These are phyloP conservation scores for Pediacus dermestoides DNA, from an alignment of 2,888 invertebrate genomes.

Conservation along the genomic window DNA sequence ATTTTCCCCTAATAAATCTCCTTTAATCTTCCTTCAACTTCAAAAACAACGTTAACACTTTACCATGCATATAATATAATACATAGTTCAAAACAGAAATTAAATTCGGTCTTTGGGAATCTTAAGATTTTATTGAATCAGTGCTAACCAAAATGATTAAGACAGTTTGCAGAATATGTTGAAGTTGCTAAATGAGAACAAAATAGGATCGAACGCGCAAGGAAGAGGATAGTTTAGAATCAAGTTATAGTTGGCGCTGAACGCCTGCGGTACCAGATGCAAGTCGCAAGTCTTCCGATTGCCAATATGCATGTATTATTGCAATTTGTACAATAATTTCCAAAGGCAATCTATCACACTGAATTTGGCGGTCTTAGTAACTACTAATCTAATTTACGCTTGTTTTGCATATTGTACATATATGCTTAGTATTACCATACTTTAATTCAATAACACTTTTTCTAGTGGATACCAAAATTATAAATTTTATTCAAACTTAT, in stretches of 20 bases:
- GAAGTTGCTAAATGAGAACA: slow-evolving; percentile 30
- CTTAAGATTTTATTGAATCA: slow-evolving; percentile 25
- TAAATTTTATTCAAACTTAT: too few relatives aligned
- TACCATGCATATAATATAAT: too few relatives aligned
- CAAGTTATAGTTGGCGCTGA: slow-evolving; percentile 30
- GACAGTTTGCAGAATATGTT: slow-evolving; percentile 28
- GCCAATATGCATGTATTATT: slow-evolving; percentile 46
- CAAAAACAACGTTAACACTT: too few relatives aligned
- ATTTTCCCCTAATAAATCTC: too few relatives aligned
- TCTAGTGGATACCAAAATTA: too few relatives aligned
- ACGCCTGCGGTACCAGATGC: slow-evolving; percentile 35
- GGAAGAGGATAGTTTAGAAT: slow-evolving; percentile 29
- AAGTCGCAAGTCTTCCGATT: slow-evolving; percentile 37
- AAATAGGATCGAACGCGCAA: slow-evolving; percentile 31
- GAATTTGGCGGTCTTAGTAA: slow-evolving; percentile 29
- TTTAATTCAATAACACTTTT: too few relatives aligned
- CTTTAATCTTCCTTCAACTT: too few relatives aligned
- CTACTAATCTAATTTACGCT: slow-evolving; percentile 20
- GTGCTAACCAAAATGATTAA: slow-evolving; percentile 29
- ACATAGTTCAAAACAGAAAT: too few relatives aligned
- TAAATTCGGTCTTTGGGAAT: too few relatives aligned
- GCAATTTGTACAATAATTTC: slow-evolving; percentile 45
- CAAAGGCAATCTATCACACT: slow-evolving; percentile 37
- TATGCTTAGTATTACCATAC: too few relatives aligned
- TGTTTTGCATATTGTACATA: slow-evolving; percentile 17